A percentile compares a stretch with the other conserved stretches of the same genome.
Evolutionary conservation across 1,140 invertebrate genomes (phyloP).

Genomic region (Plutomurus gul): DNA sequence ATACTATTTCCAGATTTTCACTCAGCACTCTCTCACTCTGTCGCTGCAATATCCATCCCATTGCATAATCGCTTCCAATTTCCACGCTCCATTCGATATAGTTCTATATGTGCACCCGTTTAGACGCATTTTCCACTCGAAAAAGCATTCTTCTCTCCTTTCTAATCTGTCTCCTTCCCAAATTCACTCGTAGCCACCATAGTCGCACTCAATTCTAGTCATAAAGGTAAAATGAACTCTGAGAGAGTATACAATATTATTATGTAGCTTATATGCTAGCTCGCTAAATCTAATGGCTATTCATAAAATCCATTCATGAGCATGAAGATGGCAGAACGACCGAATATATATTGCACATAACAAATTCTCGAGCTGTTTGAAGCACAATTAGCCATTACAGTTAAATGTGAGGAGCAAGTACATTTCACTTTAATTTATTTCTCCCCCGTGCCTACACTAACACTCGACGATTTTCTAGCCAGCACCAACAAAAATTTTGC

Average conservation of each 20-base stretch:
- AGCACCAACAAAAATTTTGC: too few relatives aligned
- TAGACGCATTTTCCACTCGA: neutral
- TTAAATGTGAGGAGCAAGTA: too few relatives aligned
- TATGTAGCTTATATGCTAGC: neutral
- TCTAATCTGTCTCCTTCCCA: slow-evolving; percentile 16
- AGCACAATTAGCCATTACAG: too few relatives aligned
- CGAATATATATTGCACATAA: too few relatives aligned
- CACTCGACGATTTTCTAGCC: too few relatives aligned
- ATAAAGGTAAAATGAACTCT: slow-evolving; percentile 19
- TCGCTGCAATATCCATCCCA: slow-evolving; percentile 5
- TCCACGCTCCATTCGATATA: neutral
- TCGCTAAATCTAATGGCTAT: neutral
- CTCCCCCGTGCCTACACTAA: too few relatives aligned
- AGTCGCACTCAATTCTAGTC: neutral
- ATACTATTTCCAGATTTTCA: slow-evolving; percentile 24
- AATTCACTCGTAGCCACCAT: slow-evolving; percentile 21
- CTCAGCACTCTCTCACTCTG: neutral
- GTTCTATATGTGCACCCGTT: neutral
- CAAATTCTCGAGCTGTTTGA: too few relatives aligned
- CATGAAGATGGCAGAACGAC: too few relatives aligned
- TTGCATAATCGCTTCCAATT: slow-evolving; percentile 27
- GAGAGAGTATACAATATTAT: neutral
- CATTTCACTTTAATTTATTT: too few relatives aligned
- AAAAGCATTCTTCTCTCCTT: slow-evolving; percentile 9
- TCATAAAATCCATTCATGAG: neutral